phyloP scores from a whole-genome alignment of 2,797 vertebrate species.

The Ctenopoma multispine region DNA sequence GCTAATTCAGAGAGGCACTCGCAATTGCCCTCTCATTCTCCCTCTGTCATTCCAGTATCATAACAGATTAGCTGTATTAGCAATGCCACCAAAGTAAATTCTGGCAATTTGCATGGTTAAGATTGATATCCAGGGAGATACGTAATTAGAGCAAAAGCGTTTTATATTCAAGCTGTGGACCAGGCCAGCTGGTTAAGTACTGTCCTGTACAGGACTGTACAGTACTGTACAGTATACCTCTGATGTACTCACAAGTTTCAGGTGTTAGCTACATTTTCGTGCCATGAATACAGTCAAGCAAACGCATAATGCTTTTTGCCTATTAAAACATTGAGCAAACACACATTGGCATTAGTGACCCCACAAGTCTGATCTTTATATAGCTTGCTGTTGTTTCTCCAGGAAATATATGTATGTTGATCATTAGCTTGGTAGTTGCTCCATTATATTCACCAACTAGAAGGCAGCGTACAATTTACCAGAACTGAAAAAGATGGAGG shows the following conservation, averaged over 20 bases:
- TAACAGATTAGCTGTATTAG: constrained; percentile 50
- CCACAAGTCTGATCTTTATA: no score
- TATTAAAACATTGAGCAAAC: no score
- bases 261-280: no score
- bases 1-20: constrained; percentile 29
- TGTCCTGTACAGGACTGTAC: neutral
- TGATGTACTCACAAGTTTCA: no score
- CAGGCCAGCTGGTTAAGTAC: constrained; percentile 25
- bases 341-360: no score
- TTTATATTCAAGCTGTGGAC: constrained; percentile 54
- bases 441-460: no score
- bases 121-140: constrained; percentile 41
- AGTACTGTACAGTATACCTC: no score
- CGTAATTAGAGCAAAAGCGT: constrained; percentile 41
- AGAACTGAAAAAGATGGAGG: no score
- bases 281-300: no score
- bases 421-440: no score
- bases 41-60: constrained; percentile 8
- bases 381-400: neutral
- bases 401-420: neutral
- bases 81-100: constrained; percentile 34
- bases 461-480: no score
- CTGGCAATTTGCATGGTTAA: constrained; percentile 41
- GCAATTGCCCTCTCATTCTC: constrained; percentile 27
- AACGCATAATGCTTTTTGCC: no score